These are phyloP conservation scores for Ctenomys sociabilis DNA, from an alignment of 2,113 vertebrate genomes.

Conservation along the genomic window DNA sequence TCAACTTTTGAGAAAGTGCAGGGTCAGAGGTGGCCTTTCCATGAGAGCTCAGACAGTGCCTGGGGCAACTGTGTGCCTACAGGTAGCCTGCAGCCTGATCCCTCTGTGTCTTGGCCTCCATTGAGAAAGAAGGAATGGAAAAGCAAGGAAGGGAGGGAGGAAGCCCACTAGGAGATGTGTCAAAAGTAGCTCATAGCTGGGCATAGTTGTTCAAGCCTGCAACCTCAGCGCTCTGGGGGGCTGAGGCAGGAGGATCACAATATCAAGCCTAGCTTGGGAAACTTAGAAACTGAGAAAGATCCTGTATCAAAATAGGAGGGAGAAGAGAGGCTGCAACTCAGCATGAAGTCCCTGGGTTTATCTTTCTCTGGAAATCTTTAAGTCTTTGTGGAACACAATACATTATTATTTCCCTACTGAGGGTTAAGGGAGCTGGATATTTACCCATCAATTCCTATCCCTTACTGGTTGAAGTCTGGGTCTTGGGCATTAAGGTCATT, in stretches of 20 bases:
- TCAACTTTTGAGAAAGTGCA: not conserved
- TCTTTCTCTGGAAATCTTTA: not conserved
- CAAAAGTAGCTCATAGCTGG: not conserved
- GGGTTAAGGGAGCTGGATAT: not conserved
- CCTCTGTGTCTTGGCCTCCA: not conserved
- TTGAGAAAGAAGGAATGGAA: not conserved
- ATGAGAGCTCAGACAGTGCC: not conserved
- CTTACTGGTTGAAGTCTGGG: not conserved
- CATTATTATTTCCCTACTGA: not conserved
- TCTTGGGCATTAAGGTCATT: not conserved
- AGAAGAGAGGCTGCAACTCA: not conserved
- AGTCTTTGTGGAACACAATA: not conserved
- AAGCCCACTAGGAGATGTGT: not conserved
- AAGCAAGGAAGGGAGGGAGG: not conserved
- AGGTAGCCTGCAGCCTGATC: not conserved
- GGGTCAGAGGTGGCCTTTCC: not conserved
- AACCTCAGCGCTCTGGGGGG: not conserved
- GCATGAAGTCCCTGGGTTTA: not conserved
- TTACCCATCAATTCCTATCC: not conserved
- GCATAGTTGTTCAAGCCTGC: not conserved
- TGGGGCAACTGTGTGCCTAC: not conserved
- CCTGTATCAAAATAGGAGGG: not conserved
- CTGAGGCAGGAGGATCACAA: not conserved
- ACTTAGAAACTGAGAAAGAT: not conserved
- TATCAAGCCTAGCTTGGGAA: not conserved